Conservation (phyloP, 2,888 invertebrate genomes). For the Hedychridium roseum region DNA sequence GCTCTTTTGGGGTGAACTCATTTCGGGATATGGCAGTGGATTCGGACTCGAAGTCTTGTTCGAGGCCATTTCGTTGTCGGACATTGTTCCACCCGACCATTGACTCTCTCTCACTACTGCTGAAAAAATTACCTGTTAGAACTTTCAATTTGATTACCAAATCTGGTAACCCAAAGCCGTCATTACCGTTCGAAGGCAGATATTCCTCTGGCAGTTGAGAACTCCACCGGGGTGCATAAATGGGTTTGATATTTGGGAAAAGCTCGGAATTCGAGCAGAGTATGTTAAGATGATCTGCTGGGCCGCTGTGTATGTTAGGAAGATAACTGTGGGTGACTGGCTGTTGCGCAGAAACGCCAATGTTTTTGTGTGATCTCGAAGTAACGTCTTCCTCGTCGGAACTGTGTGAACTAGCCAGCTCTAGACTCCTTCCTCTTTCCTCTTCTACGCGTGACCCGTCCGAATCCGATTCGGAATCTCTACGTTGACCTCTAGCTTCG, state of each 20-base stretch:
- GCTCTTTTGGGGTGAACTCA: slow-evolving; percentile 64
- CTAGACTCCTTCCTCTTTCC: slow-evolving; percentile 83
- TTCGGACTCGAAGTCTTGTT: slow-evolving; percentile 73
- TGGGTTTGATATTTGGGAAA: slow-evolving; percentile 73
- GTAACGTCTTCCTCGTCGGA: slow-evolving; percentile 82
- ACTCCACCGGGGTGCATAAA: slow-evolving; percentile 74
- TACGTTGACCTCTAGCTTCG: slow-evolving; percentile 64
- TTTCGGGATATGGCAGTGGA: slow-evolving; percentile 79
- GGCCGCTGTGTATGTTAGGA: slow-evolving; percentile 67
- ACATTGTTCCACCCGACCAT: slow-evolving; percentile 83
- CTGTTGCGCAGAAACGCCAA: slow-evolving; percentile 58
- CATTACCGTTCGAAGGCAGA: slow-evolving; percentile 61
- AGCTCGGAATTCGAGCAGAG: slow-evolving; percentile 71
- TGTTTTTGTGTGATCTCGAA: slow-evolving; percentile 56
- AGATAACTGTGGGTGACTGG: slow-evolving; percentile 65
- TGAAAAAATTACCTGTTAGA: background rate
- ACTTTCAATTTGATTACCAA: background rate
- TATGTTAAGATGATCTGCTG: slow-evolving; percentile 57
- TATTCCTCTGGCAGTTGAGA: slow-evolving; percentile 74
- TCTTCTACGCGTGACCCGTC: slow-evolving; percentile 69
- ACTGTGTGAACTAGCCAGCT: slow-evolving; percentile 94
- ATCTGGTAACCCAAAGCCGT: background rate
- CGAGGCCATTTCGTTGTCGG: slow-evolving; percentile 76
- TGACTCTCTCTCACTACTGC: slow-evolving; percentile 64
- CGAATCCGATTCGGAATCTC: slow-evolving; percentile 82